phyloP scores from a whole-genome alignment of 2,888 invertebrate genomes.

The Pachymerium ferrugineum region DNA sequence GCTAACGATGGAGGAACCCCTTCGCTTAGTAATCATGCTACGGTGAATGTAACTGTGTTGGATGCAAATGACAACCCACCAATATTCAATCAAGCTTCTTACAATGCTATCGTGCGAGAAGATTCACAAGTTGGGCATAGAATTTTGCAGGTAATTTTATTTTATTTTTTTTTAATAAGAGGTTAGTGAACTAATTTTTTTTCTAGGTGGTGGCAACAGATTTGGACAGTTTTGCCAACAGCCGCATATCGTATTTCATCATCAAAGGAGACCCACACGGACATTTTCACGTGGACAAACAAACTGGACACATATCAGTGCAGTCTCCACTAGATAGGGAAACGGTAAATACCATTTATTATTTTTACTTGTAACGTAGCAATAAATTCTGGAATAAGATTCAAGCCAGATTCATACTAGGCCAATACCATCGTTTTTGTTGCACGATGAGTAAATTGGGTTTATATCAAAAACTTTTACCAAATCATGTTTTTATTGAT shows the following conservation, averaged over 20 bases:
- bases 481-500: too few relatives aligned
- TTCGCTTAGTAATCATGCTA: slow-evolving; percentile 79
- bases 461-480: too few relatives aligned
- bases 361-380: too few relatives aligned
- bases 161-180: slow-evolving; percentile 31
- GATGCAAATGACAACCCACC: slow-evolving; percentile 88
- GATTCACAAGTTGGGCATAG: slow-evolving; percentile 65
- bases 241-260: slow-evolving; percentile 69
- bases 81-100: slow-evolving; percentile 68
- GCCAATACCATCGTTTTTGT: too few relatives aligned
- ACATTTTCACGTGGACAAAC: slow-evolving; percentile 71
- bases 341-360: slow-evolving; percentile 51
- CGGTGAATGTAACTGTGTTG: slow-evolving; percentile 74
- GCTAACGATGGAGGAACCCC: slow-evolving; percentile 84
- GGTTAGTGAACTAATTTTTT: slow-evolving; percentile 39
- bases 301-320: slow-evolving; percentile 70
- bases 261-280: slow-evolving; percentile 67
- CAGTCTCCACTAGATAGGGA: slow-evolving; percentile 73
- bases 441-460: too few relatives aligned
- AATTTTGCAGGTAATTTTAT: slow-evolving; percentile 57
- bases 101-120: slow-evolving; percentile 70
- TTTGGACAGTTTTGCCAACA: slow-evolving; percentile 74
- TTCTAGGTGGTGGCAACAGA: slow-evolving; percentile 68
- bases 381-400: too few relatives aligned
- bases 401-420: too few relatives aligned